These are phyloP conservation scores for Tenualosa ilisha DNA, from an alignment of 2,797 vertebrate species.

Conservation along the genomic window DNA sequence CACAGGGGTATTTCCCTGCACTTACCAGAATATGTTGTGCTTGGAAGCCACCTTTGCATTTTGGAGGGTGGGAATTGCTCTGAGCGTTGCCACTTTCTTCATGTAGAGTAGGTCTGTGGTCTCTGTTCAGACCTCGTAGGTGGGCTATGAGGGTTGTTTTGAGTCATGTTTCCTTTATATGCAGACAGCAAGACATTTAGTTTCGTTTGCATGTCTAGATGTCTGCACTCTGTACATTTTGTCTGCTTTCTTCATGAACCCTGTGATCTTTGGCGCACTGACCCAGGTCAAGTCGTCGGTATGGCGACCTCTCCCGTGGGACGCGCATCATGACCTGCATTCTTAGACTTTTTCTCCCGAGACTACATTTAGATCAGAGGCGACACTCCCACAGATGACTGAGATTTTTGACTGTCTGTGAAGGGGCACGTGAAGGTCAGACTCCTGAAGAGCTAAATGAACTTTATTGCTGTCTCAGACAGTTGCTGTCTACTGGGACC, in stretches of 20 bases:
- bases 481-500: neutral
- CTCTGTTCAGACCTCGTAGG: neutral
- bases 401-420: neutral
- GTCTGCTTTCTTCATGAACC: neutral
- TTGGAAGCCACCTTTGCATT: neutral
- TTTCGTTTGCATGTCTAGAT: neutral
- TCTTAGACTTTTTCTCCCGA: neutral
- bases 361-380: neutral
- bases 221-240: neutral
- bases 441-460: neutral
- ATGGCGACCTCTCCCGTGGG: neutral
- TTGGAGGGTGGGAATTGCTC: neutral
- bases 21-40: neutral
- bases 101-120: neutral
- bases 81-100: neutral
- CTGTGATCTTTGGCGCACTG: neutral
- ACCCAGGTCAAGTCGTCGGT: neutral
- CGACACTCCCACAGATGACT: neutral
- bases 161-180: neutral
- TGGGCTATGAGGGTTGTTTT: neutral
- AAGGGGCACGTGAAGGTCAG: neutral
- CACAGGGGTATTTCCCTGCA: neutral
- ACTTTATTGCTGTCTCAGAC: neutral
- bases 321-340: neutral
- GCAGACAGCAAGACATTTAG: neutral